phyloP scores from a whole-genome alignment of 1,140 invertebrate species.

The Drosophila azteca region DNA sequence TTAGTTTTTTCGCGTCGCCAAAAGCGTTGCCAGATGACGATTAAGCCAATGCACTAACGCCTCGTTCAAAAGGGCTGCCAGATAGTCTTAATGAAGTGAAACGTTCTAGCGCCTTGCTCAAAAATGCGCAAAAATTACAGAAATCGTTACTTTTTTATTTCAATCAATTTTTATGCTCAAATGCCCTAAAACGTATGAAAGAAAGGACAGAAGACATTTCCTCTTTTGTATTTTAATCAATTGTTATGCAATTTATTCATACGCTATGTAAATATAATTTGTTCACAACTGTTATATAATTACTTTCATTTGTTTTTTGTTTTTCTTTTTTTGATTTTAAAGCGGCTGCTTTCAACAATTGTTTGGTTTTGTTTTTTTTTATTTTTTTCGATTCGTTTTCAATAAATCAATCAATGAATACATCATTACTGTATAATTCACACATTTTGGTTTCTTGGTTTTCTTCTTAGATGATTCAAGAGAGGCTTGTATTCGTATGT shows the following conservation, averaged over 20 bases:
- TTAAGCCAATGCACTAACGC: no score
- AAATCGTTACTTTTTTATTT: no score
- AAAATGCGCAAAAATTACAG: no score
- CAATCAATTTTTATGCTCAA: not conserved
- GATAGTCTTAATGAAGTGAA: no score
- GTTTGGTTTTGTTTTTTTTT: conserved; percentile 46
- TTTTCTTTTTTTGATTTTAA: conserved; percentile 66
- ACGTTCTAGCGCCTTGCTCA: no score
- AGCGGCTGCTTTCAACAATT: conserved; percentile 76
- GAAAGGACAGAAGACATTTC: no score
- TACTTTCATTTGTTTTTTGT: conserved; percentile 49
- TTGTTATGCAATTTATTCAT: conserved; percentile 81
- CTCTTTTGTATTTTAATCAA: conserved; percentile 65
- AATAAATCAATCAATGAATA: conserved; percentile 39
- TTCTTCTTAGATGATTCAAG: conserved; percentile 25
- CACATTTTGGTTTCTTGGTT: conserved; percentile 35
- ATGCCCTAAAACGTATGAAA: no score
- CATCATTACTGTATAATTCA: conserved; percentile 56
- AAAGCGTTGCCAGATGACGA: no score
- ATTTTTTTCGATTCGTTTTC: conserved; percentile 12
- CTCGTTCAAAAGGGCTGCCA: no score
- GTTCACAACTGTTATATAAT: conserved; percentile 81
- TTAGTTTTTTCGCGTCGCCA: no score
- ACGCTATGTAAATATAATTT: conserved; percentile 81
- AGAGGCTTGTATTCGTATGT: conserved; percentile 7